These are phyloP conservation scores for Napeogenes sylphis DNA, from an alignment of 2,888 invertebrate genomes.

Conservation along the genomic window DNA sequence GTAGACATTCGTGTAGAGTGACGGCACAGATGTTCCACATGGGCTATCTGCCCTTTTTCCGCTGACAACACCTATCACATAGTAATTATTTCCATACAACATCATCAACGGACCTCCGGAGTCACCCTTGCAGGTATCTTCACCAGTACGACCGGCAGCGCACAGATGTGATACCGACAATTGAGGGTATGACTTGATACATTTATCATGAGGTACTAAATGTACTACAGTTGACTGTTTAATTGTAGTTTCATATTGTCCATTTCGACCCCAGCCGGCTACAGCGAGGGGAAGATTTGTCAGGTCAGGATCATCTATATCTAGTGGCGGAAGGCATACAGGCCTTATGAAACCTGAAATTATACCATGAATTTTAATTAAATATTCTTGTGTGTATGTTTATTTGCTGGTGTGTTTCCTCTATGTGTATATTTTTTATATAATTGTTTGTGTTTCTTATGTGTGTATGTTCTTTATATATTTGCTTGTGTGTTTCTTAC, in stretches of 20 bases:
- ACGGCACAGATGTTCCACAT: conserved; percentile 64
- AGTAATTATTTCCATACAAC: conserved; percentile 56
- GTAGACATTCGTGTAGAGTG: conserved; percentile 66
- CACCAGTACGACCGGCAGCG: conserved; percentile 60
- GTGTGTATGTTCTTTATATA: no score
- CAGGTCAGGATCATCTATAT: conserved; percentile 56
- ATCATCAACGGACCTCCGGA: conserved; percentile 71
- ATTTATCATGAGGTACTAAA: conserved; percentile 56
- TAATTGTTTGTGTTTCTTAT: no score
- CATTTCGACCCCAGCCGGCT: conserved; percentile 67
- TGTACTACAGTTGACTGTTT: conserved; percentile 65
- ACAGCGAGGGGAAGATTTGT: conserved; percentile 57
- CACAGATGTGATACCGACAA: conserved; percentile 58
- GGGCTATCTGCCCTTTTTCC: conserved; percentile 64
- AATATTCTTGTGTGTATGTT: not conserved
- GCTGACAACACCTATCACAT: conserved; percentile 64
- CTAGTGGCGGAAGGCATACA: conserved; percentile 61
- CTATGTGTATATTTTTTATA: no score
- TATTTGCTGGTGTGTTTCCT: not conserved
- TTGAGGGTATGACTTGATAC: conserved; percentile 49
- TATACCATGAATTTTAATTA: conserved; percentile 1
- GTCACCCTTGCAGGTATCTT: conserved; percentile 70
- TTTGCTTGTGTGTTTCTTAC: conserved; percentile 38
- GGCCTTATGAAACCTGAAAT: conserved; percentile 64
- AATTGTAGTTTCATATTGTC: conserved; percentile 50